Evolutionary conservation across 1,140 invertebrate genomes (phyloP), one percentile per base, ranked within the genome.

Genomic region (Scaptomyza pallida): DNA sequence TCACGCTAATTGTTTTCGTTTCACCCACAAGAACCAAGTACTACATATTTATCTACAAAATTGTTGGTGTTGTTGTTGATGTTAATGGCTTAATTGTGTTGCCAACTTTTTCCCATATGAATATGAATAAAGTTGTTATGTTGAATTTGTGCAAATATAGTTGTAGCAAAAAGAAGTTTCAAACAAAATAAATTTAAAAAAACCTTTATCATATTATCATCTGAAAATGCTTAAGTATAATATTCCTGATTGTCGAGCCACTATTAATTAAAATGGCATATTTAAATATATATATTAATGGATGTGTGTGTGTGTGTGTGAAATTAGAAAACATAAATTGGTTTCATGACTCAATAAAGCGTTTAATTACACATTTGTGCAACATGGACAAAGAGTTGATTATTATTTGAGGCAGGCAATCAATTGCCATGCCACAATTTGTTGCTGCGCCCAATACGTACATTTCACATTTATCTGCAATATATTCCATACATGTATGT

Each of bases 1-100:
- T 76, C 73, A 77, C 67, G 77, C 69, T 76, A 71, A 85, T 79
- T 67, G 48, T 79, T 68, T 51, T 19, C 45, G 44, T 50, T 59
- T 71, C 64, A 54, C 63, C 12, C 12, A 19, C 44, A 23, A 37
- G 12, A 37, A 35, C 33, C 10, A 10, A 12, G 0, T 2, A 21
- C 21, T 4, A 21, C 21, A 30, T 6, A 21, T 21, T 45, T 21
- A 17, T 19, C 43, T 5, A 44, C 16, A 30, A 30, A 30, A 8
- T 35, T 35, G 33, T 37, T 37, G 26, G 0, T 30, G 6, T 30
- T 30, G 1, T 30, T 8, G 6, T 30, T 30, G 26, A 9, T 30
- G 26, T 8, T 30, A 30, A n/a, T n/a, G n/a, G n/a, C n/a, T n/a
- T n/a, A n/a, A n/a, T n/a, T n/a, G n/a, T n/a, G n/a, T n/a, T n/a